Evolutionary conservation across 1,140 invertebrate species (phyloP).

Genomic region (Bombus pascuorum): DNA sequence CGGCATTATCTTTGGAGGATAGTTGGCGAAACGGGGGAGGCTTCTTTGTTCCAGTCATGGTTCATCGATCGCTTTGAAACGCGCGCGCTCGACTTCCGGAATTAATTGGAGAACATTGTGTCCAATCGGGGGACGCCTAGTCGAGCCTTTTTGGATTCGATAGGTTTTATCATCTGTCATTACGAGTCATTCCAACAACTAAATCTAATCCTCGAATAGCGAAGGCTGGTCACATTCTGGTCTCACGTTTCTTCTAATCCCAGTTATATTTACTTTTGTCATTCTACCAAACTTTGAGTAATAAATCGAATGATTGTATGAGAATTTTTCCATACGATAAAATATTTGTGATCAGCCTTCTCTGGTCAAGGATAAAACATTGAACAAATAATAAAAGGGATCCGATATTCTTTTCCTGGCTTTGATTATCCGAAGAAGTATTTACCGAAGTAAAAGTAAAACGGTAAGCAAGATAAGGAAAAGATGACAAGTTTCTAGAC

Average conservation of each 20-base stretch:
- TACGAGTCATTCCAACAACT: background rate
- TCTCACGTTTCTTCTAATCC: too few species aligned
- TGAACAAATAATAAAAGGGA: too few species aligned
- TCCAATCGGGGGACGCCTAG: background rate
- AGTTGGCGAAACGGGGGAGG: slow-evolving; percentile 17
- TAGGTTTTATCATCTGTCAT: background rate
- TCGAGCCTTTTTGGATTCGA: background rate
- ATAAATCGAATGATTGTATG: too few species aligned
- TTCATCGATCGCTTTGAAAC: slow-evolving; percentile 39
- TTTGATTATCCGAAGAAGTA: too few species aligned
- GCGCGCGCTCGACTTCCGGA: background rate
- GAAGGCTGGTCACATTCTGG: background rate
- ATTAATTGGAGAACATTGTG: slow-evolving; percentile 18
- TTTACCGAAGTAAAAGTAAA: background rate
- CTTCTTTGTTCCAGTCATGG: slow-evolving; percentile 43
- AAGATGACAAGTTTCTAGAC: background rate
- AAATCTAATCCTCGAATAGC: background rate
- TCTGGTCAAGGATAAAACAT: too few species aligned
- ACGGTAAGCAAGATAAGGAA: background rate
- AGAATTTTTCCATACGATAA: too few species aligned
- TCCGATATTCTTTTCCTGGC: too few species aligned
- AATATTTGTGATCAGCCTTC: too few species aligned
- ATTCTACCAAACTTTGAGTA: too few species aligned
- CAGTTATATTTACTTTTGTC: too few species aligned
- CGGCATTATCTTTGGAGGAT: slow-evolving; percentile 50